Conservation (phyloP, 2,888 invertebrate genomes). For the Acanthacorydalis orientalis region DNA sequence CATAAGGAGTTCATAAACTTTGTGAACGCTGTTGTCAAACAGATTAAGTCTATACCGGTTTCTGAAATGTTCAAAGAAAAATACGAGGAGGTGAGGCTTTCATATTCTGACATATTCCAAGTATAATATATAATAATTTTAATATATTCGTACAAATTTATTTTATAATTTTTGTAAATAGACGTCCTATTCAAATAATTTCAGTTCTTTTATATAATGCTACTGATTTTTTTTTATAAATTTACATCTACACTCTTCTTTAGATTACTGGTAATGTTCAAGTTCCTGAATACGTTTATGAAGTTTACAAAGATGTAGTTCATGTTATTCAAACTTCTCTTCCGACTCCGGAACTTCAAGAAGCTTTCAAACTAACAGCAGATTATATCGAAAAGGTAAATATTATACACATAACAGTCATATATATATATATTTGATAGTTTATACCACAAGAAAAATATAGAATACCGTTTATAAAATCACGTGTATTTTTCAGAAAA, state of each 20-base stretch:
- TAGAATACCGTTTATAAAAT: not conserved
- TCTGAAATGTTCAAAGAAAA: constrained; percentile 30
- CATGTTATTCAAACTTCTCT: constrained; percentile 33
- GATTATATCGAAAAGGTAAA: constrained; percentile 45
- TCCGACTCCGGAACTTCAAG: constrained; percentile 48
- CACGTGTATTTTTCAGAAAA: constrained; percentile 27
- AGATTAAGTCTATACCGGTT: constrained; percentile 35
- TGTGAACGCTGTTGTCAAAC: constrained; percentile 26
- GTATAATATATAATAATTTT: no score
- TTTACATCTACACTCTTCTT: constrained; percentile 9
- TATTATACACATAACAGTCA: not conserved
- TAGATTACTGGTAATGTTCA: constrained; percentile 19
- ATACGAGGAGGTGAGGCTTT: constrained; percentile 21
- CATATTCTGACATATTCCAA: constrained; percentile 1
- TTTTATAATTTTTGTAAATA: no score
- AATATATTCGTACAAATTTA: no score
- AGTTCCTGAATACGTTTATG: constrained; percentile 38
- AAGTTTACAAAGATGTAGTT: constrained; percentile 35
- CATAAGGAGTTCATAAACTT: constrained; percentile 27
- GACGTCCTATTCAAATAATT: no score
- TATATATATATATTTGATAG: no score
- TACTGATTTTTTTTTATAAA: constrained; percentile 1
- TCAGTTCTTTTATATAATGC: constrained; percentile 6
- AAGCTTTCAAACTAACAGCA: constrained; percentile 38
- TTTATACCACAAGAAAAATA: no score